Base-by-base conservation (phyloP, 2,113 vertebrate species). In the Orthonyx spaldingii region DNA sequence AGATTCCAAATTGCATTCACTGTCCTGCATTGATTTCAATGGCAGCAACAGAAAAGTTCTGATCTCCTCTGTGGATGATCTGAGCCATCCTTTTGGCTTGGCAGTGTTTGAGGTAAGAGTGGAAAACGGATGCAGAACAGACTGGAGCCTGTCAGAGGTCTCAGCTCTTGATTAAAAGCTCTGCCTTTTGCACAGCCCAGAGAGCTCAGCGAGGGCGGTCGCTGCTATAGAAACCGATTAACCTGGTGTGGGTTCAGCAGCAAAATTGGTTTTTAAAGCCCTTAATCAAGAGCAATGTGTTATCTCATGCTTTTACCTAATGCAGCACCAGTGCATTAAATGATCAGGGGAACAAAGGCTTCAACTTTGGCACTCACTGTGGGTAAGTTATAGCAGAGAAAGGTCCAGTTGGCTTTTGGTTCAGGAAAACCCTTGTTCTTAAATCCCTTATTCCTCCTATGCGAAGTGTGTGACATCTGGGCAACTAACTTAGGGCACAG, bases 1-100 rank as follows among this genome's bases (percentile, higher is more conserved):
- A 59, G 99, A 99, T 97, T 99, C 99, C 90, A 99, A 99, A 97
- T 97, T 99, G 92, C 99, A 99, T 97, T 98, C 99, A 37, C 98
- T 99, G 77, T 99, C 99, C 95, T 99, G 99, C 80, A 98, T 99
- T 90, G 99, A 99, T 97, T 98, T 99, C 95, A 99, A 96, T 2
- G 99, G 99, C 35, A 98, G 98, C 97, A 99, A 99, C 97, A 98
- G 99, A 71, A 99, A 99, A 97, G 98, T 98, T 94, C 98, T 99
- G 50, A 98, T 99, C 65, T 99, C 98, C 24, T 99, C 99, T 65
- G 96, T 97, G 32, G 98, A 99, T 26, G 97, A 99, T 86, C 98
- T 99, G 95, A 99, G 98, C 90, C 99, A 99, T 92, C 99, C 99
- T 13, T 99, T 99, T 16, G 98, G 99, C 92, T 97, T 99, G 90